Percentiles rank a stretch among this genome's conserved stretches.
Evolutionary conservation across 2,797 vertebrate species (phyloP).

Genomic region (Meda fulgida): DNA sequence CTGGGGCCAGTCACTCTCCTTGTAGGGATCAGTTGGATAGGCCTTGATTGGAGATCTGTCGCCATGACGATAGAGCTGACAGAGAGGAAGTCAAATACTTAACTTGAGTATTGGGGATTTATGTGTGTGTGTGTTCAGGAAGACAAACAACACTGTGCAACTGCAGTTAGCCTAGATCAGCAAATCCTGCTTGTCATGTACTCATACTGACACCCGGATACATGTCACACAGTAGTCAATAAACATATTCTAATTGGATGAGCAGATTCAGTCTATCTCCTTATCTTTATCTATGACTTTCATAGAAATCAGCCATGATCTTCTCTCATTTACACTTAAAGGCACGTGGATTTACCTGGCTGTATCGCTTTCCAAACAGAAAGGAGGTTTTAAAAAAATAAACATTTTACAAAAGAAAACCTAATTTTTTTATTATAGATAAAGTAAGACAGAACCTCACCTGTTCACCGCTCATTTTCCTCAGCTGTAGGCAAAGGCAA

Average conservation of each 20-base stretch:
- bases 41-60: constrained; percentile 86
- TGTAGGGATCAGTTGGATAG: constrained; percentile 85
- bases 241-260: constrained; percentile 14
- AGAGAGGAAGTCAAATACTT: constrained; percentile 18
- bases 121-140: background rate
- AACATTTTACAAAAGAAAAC: too few relatives aligned
- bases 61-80: constrained; percentile 89
- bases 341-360: too few relatives aligned
- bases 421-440: too few relatives aligned
- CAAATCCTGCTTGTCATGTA: constrained; percentile 19
- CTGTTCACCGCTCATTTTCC: too few relatives aligned
- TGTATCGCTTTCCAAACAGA: too few relatives aligned
- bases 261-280: constrained; percentile 12
- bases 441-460: too few relatives aligned
- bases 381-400: too few relatives aligned
- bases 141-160: background rate
- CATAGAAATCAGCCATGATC: background rate
- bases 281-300: background rate
- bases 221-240: background rate
- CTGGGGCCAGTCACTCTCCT: constrained; percentile 89
- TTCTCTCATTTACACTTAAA: background rate
- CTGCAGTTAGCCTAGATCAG: background rate
- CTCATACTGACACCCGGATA: background rate
- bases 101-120: background rate
- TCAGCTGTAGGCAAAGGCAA: too few relatives aligned